Evolutionary conservation across 2,797 vertebrate genomes (phyloP).

Genomic region (Enteromius paludinosus): DNA sequence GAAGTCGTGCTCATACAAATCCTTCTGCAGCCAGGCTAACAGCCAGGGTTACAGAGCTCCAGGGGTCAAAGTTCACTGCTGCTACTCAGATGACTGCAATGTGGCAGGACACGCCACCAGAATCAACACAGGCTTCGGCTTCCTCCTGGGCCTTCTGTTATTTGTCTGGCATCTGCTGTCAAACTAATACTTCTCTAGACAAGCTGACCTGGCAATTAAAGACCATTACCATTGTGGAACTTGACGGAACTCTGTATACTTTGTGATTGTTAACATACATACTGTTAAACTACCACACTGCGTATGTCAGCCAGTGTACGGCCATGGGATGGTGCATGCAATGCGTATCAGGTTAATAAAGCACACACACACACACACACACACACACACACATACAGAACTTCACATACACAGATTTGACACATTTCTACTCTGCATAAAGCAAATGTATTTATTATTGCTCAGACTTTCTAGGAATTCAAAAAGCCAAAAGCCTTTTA

Average conservation of each 20-base stretch:
- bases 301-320: neutral
- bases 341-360: slow-evolving; percentile 7
- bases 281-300: neutral
- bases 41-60: slow-evolving; percentile 83
- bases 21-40: slow-evolving; percentile 88
- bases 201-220: slow-evolving; percentile 11
- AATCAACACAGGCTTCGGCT: slow-evolving; percentile 63
- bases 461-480: slow-evolving; percentile 1
- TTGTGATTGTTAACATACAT: slow-evolving; percentile 5
- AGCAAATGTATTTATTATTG: slow-evolving; percentile 30
- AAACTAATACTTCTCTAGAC: slow-evolving; percentile 59
- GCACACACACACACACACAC: neutral
- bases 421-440: slow-evolving; percentile 3
- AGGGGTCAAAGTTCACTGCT: slow-evolving; percentile 86
- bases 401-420: neutral
- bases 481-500: slow-evolving; percentile 30
- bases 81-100: slow-evolving; percentile 88
- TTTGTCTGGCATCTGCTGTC: slow-evolving; percentile 53
- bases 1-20: slow-evolving; percentile 91
- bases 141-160: slow-evolving; percentile 70
- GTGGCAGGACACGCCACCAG: slow-evolving; percentile 69
- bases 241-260: slow-evolving; percentile 26
- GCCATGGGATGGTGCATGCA: slow-evolving; percentile 19
- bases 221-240: slow-evolving; percentile 1
- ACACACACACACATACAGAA: neutral